Evolutionary conservation across 2,888 invertebrate species (phyloP).

Genomic region (Acleris emargana): DNA sequence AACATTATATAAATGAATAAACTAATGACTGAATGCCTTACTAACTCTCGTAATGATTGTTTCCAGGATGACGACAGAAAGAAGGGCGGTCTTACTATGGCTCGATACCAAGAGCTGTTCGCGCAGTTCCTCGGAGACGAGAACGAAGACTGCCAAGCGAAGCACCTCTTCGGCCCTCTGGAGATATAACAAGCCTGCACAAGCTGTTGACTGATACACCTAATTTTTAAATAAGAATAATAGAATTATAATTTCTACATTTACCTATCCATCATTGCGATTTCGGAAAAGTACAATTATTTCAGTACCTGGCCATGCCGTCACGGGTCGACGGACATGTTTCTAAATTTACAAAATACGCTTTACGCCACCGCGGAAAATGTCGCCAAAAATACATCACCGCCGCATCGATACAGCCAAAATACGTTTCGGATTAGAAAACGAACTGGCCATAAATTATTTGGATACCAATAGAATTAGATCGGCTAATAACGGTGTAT

Average conservation of each 20-base stretch:
- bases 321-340: slow-evolving; percentile 34
- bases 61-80: slow-evolving; percentile 92
- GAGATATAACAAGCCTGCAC: slow-evolving; percentile 59
- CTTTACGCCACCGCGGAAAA: slow-evolving; percentile 47
- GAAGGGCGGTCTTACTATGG: slow-evolving; percentile 89
- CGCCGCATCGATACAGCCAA: slow-evolving; percentile 51
- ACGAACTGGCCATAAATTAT: slow-evolving; percentile 42
- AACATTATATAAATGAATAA: too few relatives aligned
- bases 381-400: slow-evolving; percentile 53
- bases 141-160: slow-evolving; percentile 88
- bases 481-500: too few relatives aligned
- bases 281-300: slow-evolving; percentile 36
- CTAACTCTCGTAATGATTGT: slow-evolving; percentile 15
- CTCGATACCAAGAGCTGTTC: slow-evolving; percentile 92
- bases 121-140: slow-evolving; percentile 92
- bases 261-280: slow-evolving; percentile 16
- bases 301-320: slow-evolving; percentile 38
- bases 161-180: slow-evolving; percentile 91
- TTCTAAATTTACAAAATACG: slow-evolving; percentile 48
- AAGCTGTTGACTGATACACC: slow-evolving; percentile 53
- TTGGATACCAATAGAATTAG: neutral
- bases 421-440: slow-evolving; percentile 52
- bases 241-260: neutral
- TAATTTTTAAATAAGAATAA: slow-evolving; percentile 33
- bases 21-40: too few relatives aligned